Evolutionary conservation across 2,888 invertebrate species (phyloP).

Genomic region (Megamerina dolium): DNA sequence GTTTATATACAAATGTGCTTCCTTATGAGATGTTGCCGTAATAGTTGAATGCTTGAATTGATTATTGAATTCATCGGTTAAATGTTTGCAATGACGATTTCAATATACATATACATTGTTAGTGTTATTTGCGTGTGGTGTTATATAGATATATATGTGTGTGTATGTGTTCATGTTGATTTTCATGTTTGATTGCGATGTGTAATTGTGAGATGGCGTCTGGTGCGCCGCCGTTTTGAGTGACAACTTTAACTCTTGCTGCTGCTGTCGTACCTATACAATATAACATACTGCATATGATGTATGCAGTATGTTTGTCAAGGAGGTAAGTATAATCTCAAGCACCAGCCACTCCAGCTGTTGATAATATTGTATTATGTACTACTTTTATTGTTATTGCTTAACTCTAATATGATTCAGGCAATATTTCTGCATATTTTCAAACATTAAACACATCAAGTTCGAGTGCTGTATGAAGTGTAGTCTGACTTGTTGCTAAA

Average conservation of each 20-base stretch:
- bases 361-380: too few species aligned
- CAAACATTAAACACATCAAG: slow-evolving; percentile 1
- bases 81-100: too few species aligned
- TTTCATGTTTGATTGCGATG: not conserved
- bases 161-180: too few species aligned
- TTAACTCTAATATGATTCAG: too few species aligned
- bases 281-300: not conserved
- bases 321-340: too few species aligned
- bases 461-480: slow-evolving; percentile 11
- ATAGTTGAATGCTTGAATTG: slow-evolving; percentile 15
- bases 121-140: too few species aligned
- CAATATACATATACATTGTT: too few species aligned
- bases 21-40: too few species aligned
- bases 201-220: slow-evolving; percentile 4
- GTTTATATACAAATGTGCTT: not conserved
- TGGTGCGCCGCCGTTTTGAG: slow-evolving; percentile 10
- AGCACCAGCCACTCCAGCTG: not conserved
- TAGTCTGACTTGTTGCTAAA: slow-evolving; percentile 19
- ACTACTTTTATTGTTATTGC: too few species aligned
- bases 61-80: slow-evolving; percentile 15
- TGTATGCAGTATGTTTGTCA: not conserved
- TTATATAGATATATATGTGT: too few species aligned
- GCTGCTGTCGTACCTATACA: not conserved
- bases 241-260: slow-evolving; percentile 9
- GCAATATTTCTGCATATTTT: not conserved